A percentile compares a stretch with the other conserved stretches of the same genome.
These are phyloP conservation scores for Astropecten irregularis DNA, from an alignment of 53 echinoderm and acorn worm genomes.

Conservation along the genomic window DNA sequence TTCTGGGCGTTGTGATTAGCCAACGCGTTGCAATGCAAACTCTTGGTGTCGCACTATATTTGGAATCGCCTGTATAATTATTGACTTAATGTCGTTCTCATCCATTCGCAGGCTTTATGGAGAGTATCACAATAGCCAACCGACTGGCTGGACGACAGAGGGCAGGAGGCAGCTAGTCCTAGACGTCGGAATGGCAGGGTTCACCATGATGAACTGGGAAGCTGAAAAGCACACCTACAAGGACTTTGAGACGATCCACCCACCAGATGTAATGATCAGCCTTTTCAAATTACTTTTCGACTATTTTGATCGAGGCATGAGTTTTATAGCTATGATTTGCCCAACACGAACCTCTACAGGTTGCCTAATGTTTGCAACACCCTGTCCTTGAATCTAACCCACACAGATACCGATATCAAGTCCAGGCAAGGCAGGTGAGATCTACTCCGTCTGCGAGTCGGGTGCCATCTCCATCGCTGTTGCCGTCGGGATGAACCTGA, in stretches of 20 bases:
- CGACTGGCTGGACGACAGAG: conserved; percentile 18
- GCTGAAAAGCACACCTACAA: conserved; percentile 51
- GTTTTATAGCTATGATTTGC: too few species aligned
- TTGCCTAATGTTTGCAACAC: too few species aligned
- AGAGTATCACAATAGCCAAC: conserved; percentile 54
- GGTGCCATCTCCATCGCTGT: conserved; percentile 33
- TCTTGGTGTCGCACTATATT: too few species aligned
- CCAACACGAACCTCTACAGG: too few species aligned
- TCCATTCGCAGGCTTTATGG: conserved; percentile 59
- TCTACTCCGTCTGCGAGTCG: conserved; percentile 20
- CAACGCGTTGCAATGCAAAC: too few species aligned
- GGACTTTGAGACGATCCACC: conserved; percentile 60
- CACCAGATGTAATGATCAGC: conserved; percentile 17
- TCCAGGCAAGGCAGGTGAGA: conserved; percentile 27
- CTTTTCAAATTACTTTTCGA: too few species aligned
- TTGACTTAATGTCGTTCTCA: too few species aligned
- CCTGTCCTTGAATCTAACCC: too few species aligned
- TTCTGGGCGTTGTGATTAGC: too few species aligned
- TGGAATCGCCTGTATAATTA: too few species aligned
- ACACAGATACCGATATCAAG: conserved; percentile 28
- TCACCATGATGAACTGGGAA: conserved; percentile 43
- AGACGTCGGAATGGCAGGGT: conserved; percentile 13
- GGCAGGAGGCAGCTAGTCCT: conserved; percentile 1
- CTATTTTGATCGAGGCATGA: too few species aligned
- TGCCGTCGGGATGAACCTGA: conserved; percentile 62